Evolutionary conservation across 1,140 invertebrate genomes (phyloP), one percentile per base, ranked within the genome.

Genomic region (Heliothis virescens): DNA sequence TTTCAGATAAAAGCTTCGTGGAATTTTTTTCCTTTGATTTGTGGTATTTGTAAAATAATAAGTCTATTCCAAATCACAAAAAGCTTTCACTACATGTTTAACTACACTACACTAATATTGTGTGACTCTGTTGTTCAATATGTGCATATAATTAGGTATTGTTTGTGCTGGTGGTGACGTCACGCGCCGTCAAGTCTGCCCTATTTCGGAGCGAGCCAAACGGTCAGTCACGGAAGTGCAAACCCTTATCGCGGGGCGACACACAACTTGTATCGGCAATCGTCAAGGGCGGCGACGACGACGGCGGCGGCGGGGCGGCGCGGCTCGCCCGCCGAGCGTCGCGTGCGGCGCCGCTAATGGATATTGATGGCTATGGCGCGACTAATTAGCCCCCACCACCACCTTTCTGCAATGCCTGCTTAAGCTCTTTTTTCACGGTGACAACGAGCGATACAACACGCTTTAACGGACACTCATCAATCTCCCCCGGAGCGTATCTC

Each of bases 341-440:
- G 93, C 92, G 93, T 93, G 93, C 88, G 91, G 92, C 91, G 93
- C 92, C 93, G 79, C 82, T 94, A 92, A 94, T 92, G 92, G 91
- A 93, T 93, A 94, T 94, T 92, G 92, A 94, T 94, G 92, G 88
- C 89, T 84, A 89, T 87, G 86, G 85, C 87, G 87, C 88, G 87
- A 89, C 92, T 93, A 93, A 93, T 93, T 93, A 92, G 85, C 88
- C 87, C 88, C 86, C 87, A 87, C 84, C 80, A 86, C 83, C 79
- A 85, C 86, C 84, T 89, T 87, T 82, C 83, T 82, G 85, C 84
- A 83, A 85, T 81, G 81, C 78, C 81, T 87, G 81, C 79, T 80
- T 75, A 76, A 75, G 63, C 76, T 82, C 79, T 67, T 86, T 82
- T 86, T 78, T 74, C 52, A 62, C 74, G 75, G 79, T 82, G 73